Conservation (phyloP, 2,797 vertebrate species). For the Gobionotothen gibberifrons region DNA sequence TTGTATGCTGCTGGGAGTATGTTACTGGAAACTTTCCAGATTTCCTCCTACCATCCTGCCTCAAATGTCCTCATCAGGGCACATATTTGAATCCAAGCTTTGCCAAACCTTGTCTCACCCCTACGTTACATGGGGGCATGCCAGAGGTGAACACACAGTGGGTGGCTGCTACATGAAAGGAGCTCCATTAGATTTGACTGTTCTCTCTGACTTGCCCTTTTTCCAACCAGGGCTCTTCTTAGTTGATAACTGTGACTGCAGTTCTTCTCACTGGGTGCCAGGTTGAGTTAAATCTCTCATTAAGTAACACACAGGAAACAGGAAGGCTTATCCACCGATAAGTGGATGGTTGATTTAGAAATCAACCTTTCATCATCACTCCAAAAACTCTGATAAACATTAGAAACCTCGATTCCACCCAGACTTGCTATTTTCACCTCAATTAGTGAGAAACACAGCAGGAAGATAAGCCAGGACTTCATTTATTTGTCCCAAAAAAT, state of each 20-base stretch:
- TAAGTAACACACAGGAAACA: constrained; percentile 69
- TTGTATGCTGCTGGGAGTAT: constrained; percentile 23
- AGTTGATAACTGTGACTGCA: constrained; percentile 47
- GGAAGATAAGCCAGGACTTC: constrained; percentile 31
- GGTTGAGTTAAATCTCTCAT: constrained; percentile 61
- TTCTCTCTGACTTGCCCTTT: constrained; percentile 33
- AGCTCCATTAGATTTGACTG: constrained; percentile 48
- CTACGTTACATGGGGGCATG: constrained; percentile 6
- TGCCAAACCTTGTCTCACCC: constrained; percentile 33
- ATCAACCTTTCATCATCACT: constrained; percentile 19
- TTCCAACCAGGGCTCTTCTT: constrained; percentile 5
- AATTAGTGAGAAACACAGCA: constrained; percentile 44
- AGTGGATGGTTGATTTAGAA: constrained; percentile 36
- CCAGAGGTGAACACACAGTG: constrained; percentile 33
- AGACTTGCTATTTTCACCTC: constrained; percentile 48
- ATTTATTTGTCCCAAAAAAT: constrained; percentile 42
- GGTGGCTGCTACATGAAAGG: constrained; percentile 51
- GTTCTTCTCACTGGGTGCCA: constrained; percentile 48
- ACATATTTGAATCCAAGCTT: constrained; percentile 39
- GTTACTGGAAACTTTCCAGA: constrained; percentile 54
- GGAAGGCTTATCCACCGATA: constrained; percentile 66
- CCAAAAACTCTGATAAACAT: constrained; percentile 47
- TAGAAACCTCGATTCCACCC: constrained; percentile 30
- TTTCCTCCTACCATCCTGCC: constrained; percentile 41
- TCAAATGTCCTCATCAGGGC: constrained; percentile 33